These are phyloP conservation scores for Bruchidius siliquastri DNA, from an alignment of 2,888 invertebrate genomes.

Conservation along the genomic window DNA sequence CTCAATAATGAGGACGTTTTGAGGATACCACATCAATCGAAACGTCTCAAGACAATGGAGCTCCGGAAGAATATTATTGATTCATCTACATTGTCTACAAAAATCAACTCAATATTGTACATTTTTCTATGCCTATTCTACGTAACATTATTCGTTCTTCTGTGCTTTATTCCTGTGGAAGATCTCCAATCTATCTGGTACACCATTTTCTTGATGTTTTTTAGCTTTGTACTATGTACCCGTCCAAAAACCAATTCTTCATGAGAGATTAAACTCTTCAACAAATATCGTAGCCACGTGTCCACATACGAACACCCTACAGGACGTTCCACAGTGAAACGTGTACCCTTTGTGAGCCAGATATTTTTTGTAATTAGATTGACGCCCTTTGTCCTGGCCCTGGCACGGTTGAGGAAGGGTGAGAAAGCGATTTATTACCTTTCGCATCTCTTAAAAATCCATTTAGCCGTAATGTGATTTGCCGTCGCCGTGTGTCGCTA, in stretches of 20 bases:
- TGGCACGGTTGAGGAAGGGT: constrained; percentile 14
- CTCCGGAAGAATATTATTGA: too few relatives aligned
- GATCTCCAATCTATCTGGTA: too few relatives aligned
- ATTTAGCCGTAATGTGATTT: constrained; percentile 24
- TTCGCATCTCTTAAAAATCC: constrained; percentile 22
- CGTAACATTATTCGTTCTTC: too few relatives aligned
- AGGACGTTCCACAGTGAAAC: background rate
- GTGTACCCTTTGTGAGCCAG: background rate
- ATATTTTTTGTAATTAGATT: background rate
- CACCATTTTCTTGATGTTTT: too few relatives aligned
- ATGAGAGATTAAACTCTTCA: background rate
- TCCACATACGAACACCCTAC: background rate
- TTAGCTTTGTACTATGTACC: too few relatives aligned
- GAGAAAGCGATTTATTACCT: constrained; percentile 26
- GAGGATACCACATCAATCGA: too few relatives aligned
- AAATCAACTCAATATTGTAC: too few relatives aligned
- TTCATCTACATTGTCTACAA: too few relatives aligned
- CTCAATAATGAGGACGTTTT: too few relatives aligned
- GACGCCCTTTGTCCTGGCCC: background rate
- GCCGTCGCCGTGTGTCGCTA: constrained; percentile 13
- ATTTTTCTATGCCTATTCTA: too few relatives aligned
- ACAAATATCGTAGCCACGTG: background rate
- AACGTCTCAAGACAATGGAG: too few relatives aligned
- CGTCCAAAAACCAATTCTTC: background rate
- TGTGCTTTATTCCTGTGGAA: too few relatives aligned